Conservation (phyloP, 2,797 vertebrate species). For the Hipposideros larvatus region DNA sequence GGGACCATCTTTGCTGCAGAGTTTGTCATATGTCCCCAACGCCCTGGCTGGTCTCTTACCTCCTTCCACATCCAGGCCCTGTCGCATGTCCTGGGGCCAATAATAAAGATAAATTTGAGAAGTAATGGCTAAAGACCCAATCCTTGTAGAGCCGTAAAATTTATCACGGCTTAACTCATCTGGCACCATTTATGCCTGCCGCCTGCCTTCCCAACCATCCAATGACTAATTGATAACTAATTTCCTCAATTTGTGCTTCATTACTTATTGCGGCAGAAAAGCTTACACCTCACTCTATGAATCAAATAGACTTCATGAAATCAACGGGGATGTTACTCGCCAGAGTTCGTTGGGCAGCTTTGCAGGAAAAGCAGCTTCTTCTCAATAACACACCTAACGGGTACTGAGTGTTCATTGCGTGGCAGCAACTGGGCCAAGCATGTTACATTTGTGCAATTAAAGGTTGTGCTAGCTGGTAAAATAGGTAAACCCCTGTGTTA, state of each 20-base stretch:
- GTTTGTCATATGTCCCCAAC: not conserved
- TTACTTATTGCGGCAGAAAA: slow-evolving; percentile 78
- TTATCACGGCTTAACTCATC: slow-evolving; percentile 72
- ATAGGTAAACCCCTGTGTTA: not conserved
- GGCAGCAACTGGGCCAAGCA: not conserved
- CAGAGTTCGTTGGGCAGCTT: not conserved
- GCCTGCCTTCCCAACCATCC: slow-evolving; percentile 76
- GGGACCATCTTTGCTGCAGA: not conserved
- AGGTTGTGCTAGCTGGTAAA: not conserved
- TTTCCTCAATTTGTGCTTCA: slow-evolving; percentile 83
- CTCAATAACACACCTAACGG: not conserved
- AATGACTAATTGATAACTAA: slow-evolving; percentile 86
- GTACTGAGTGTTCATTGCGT: not conserved
- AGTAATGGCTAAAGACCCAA: slow-evolving; percentile 72
- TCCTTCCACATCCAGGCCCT: slow-evolving; percentile 7
- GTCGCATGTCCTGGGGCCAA: slow-evolving; percentile 57
- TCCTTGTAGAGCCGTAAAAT: slow-evolving; percentile 70
- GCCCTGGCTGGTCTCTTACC: not conserved
- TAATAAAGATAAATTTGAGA: slow-evolving; percentile 78
- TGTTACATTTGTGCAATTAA: not conserved
- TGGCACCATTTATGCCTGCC: slow-evolving; percentile 69
- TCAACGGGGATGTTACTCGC: slow-evolving; percentile 35
- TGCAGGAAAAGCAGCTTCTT: not conserved
- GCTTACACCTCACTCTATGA: slow-evolving; percentile 76
- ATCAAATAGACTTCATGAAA: slow-evolving; percentile 70